Evolutionary conservation across 2,797 vertebrate genomes (phyloP), one percentile per base, ranked within the genome.

Genomic region (Sebastes matsubarae): DNA sequence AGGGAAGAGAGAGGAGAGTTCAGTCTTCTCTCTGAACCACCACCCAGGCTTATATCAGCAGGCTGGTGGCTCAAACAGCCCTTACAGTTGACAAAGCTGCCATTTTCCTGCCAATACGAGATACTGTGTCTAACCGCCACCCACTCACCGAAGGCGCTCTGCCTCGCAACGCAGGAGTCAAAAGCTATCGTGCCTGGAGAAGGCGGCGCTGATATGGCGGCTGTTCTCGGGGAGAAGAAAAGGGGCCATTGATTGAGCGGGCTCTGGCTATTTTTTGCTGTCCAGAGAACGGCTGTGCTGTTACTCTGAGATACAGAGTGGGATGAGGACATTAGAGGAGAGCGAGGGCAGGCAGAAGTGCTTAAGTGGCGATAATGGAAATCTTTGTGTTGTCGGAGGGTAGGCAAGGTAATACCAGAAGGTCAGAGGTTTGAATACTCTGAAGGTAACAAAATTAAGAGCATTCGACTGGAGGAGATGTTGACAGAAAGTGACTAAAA

Each of bases 21-120:
- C 32, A 36, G 78, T 74, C 81, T 68, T 74, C 71, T 32, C 75
- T 84, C 86, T 87, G 85, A 91, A 87, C 84, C 77, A 13, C 82
- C 82, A 87, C 80, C 81, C 88, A 32, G 82, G 76, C 88, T 85
- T 75, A n/a, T 85, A 83, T 90, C 90, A 88, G 81, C 90, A 68
- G 88, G 79, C 84, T 79, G 83, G 87, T 88, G 86, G 81, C 88
- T 91, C 81, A 76, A 83, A 86, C 83, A 78, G 74, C 88, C 86
- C 88, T 79, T 73, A 77, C 90, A 81, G 81, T 90, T 88, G 91
- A 92, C 93, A 91, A 90, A 93, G 90, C 91, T 91, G 90, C 90
- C 90, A 90, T 92, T 93, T 93, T 85, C 82, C 90, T 91, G 91
- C 90, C 89, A 88, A 78, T 80, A 68, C 20, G 25, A 93, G 92